These are phyloP conservation scores for Rhinoraja longicauda DNA, from an alignment of 2,797 vertebrate genomes.

Conservation along the genomic window DNA sequence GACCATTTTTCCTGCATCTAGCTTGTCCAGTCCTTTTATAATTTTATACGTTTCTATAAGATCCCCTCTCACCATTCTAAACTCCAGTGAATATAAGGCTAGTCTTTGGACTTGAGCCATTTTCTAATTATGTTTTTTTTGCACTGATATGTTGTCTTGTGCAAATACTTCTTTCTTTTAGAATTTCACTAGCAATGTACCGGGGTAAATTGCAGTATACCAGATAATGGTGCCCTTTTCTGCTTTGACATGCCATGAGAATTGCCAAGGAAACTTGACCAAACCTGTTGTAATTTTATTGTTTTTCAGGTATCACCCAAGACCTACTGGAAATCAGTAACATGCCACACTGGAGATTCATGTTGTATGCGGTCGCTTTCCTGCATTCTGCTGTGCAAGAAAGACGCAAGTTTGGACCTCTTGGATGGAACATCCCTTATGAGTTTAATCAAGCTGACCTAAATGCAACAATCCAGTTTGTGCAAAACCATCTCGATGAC, in stretches of 20 bases:
- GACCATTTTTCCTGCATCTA: too few species aligned
- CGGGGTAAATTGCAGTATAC: too few species aligned
- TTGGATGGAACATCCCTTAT: constrained; percentile 96
- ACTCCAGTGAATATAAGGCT: too few species aligned
- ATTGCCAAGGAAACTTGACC: not conserved
- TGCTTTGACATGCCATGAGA: not conserved
- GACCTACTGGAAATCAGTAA: constrained; percentile 83
- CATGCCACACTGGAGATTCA: constrained; percentile 77
- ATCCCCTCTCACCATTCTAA: too few species aligned
- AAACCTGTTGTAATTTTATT: constrained; percentile 3
- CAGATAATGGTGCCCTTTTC: too few species aligned
- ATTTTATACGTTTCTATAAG: too few species aligned
- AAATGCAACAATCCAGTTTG: constrained; percentile 81
- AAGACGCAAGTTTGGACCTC: constrained; percentile 82
- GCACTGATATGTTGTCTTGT: too few species aligned
- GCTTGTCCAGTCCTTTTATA: too few species aligned
- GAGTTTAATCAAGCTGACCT: constrained; percentile 97
- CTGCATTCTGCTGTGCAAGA: constrained; percentile 89
- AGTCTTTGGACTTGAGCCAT: too few species aligned
- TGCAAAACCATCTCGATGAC: constrained; percentile 90
- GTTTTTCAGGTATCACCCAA: constrained; percentile 75
- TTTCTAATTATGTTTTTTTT: too few species aligned
- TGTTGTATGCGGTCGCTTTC: constrained; percentile 84
- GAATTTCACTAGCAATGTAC: too few species aligned
- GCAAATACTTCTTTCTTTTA: too few species aligned